Base-by-base conservation (phyloP, 2,113 vertebrate species). In the Cheirogaleus medius region DNA sequence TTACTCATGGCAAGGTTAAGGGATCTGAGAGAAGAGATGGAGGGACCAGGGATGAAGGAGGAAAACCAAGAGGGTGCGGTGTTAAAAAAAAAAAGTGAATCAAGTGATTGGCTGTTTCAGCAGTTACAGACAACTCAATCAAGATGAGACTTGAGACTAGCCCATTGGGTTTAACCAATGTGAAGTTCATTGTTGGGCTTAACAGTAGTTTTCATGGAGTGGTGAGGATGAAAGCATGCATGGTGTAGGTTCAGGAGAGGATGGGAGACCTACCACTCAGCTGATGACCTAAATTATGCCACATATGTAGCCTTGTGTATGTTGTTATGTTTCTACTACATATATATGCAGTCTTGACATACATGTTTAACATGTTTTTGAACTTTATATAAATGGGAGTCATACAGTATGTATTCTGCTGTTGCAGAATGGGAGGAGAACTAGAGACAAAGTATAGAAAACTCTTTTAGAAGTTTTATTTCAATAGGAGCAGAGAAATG, bases 401-500 rank as follows among this genome's bases (percentile, higher is more conserved):
- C 58, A 86, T 60, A 83, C 73, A n/a, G 39, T 64, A 77, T 56
- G 17, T n/a, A 63, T 60, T 83, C 34, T 93, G 54, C 39, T 91
- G 42, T 12, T 77, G 5, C 10, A 34, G 68, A 78, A 47, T 54
- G 20, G 17, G 44, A 49, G n/a, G 47, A 71, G 78, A 96, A 66
- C 34, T 82, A 39, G 69, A 83, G 44, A 58, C 42, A 68, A 56
- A 91, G n/a, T 29, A 34, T 5, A 74, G 29, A 71, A 94, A 86
- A 90, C 14, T 39, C 56, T 54, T 64, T 74, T 44, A 69, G 52
- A 77, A 92, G 32, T 66, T 96, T 90, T 87, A 44, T 82, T 93
- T 39, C 52, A 88, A 81, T 93, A 37, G 37, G 64, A 77, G 64
- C 20, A 94, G 71, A 97, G 83, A 96, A 81, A 89, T 71, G 78